Evolutionary conservation across 2,113 vertebrate species (phyloP).

Genomic region (Symphodus melops): DNA sequence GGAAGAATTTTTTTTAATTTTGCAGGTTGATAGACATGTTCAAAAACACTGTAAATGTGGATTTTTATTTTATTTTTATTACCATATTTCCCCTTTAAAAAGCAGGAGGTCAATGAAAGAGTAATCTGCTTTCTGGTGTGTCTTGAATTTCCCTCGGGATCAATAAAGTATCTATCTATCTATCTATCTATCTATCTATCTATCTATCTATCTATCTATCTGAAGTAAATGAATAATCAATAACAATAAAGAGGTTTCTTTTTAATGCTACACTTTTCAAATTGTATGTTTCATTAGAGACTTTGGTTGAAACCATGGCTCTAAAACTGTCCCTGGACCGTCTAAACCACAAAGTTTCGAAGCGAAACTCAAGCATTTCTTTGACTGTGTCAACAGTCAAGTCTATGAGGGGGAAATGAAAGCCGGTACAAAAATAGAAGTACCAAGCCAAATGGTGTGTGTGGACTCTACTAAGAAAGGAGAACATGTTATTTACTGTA

Average conservation of each 20-base stretch:
- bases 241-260: background rate
- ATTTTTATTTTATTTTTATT: too few relatives aligned
- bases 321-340: background rate
- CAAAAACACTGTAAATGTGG: too few relatives aligned
- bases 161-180: too few relatives aligned
- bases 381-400: background rate
- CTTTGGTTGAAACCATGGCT: background rate
- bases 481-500: background rate
- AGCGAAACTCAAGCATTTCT: background rate
- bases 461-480: background rate
- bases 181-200: too few relatives aligned
- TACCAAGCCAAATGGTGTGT: background rate
- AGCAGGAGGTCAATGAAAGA: too few relatives aligned
- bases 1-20: too few relatives aligned
- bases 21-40: too few relatives aligned
- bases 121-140: too few relatives aligned
- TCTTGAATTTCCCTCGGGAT: too few relatives aligned
- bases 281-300: background rate
- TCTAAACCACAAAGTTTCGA: conserved; percentile 45
- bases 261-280: conserved; percentile 2
- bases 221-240: too few relatives aligned
- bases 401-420: conserved; percentile 29
- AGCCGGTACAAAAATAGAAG: background rate
- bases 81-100: too few relatives aligned
- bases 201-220: too few relatives aligned